Evolutionary conservation across 2,113 vertebrate genomes (phyloP), one percentile per base, ranked within the genome.

Genomic region (Anarhynchus alexandrinus): DNA sequence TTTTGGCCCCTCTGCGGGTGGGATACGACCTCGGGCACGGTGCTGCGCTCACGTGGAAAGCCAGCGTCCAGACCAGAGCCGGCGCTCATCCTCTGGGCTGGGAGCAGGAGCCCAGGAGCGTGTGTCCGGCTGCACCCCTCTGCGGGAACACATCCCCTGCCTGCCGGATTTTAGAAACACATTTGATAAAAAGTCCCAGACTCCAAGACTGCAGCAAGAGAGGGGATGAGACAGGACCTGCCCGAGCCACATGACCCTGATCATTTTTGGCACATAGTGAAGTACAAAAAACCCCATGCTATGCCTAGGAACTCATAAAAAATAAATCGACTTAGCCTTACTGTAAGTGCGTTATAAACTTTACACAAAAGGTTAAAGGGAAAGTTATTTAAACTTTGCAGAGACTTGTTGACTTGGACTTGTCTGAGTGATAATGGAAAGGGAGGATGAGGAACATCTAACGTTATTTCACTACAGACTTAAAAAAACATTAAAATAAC

Each of bases 211-310:
- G 27, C 43, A 90, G 52, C 25, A 94, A 72, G 12, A 85, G 25
- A 14, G 59, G 26, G 47, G 49, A 54, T 90, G 52, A 94, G 62
- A 87, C 38, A 55, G 15, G 52, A 72, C 78, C n/a, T 85, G 61
- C 52, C 65, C 0, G 0, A 85, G 70, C 15, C 57, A 85, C 0
- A 0, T 55, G 77, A 69, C 5, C 8, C 27, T 82, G 57, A 51
- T 34, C 0, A 8, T 47, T 94, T 95, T 65, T 92, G 71, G 45
- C 54, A 77, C 15, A 25, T 16, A 36, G 2, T 71, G 42, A 65
- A 51, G 18, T 30, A 67, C 8, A 67, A 85, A 87, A 78, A 22
- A 2, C 2, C 6, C 11, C 6, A 0, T 16, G 29, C 22, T 66
- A 45, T n/a, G 25, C 29, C 30, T 78, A 82, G 55, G 20, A 96